Evolutionary conservation across 2,113 vertebrate genomes (phyloP), one percentile per base, ranked within the genome.

Genomic region (Limanda limanda): DNA sequence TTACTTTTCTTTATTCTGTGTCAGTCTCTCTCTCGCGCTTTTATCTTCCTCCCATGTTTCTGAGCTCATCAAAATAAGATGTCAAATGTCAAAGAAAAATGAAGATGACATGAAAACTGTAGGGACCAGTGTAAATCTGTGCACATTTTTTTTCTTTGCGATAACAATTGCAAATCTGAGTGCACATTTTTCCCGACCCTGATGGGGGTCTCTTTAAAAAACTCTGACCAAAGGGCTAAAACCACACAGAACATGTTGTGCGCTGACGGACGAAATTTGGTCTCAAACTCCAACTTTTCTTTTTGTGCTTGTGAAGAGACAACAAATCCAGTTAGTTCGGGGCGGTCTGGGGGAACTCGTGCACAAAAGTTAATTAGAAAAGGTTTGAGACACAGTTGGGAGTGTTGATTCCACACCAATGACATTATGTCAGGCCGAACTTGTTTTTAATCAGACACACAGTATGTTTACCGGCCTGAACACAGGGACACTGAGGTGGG

Each of bases 41-140:
- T 59, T 23, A 56, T 71, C 48, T 67, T 18, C 66, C 17, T 37
- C 35, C 31, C 31, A 18, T 63, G 40, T 27, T 48, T 57, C 18
- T 23, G 23, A 23, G 27, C 23, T 23, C 18, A 40, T 21, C 5
- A 18, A 23, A 42, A 74, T 52, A 59, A 27, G 64, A 65, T 47
- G 20, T 59, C 20, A 8, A n/a, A n/a, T n/a, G n/a, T n/a, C n/a
- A n/a, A n/a, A n/a, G n/a, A n/a, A n/a, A n/a, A n/a, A n/a, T n/a
- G n/a, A n/a, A n/a, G n/a, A n/a, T n/a, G 42, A 68, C 51, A 40
- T n/a, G 40, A 70, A 56, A 67, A 71, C 48, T 3, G 48, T 3
- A 20, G 15, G 48, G 48, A 47, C 12, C 45, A 12, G 3, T 48
- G 47, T 15, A 48, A 48, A 48, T 48, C 17, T 48, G 47, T 48